Conservation (phyloP, 2,888 invertebrate genomes). For the Polyploca ridens region DNA sequence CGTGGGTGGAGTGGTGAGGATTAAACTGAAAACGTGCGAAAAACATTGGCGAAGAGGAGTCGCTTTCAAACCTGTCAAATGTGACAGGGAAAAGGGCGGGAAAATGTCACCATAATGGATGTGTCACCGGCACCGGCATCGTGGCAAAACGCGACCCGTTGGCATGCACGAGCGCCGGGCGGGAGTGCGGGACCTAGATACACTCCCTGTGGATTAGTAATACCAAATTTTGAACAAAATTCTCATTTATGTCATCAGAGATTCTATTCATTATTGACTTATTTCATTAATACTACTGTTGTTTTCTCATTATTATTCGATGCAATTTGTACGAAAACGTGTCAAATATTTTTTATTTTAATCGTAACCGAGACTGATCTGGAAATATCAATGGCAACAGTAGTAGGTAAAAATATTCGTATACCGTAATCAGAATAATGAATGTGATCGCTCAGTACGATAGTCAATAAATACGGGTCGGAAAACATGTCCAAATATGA, state of each 20-base stretch:
- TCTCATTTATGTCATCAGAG: constrained; percentile 32
- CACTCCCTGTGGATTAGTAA: constrained; percentile 70
- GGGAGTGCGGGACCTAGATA: constrained; percentile 60
- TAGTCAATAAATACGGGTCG: constrained; percentile 76
- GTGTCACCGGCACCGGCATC: constrained; percentile 81
- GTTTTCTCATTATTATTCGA: not conserved
- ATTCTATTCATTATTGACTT: no score
- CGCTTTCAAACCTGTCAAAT: constrained; percentile 82
- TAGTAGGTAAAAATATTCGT: constrained; percentile 24
- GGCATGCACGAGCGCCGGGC: constrained; percentile 55
- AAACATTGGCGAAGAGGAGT: constrained; percentile 78
- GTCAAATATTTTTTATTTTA: not conserved
- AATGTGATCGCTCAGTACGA: constrained; percentile 72
- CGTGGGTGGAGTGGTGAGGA: constrained; percentile 54
- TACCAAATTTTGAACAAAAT: constrained; percentile 61
- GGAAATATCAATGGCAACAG: not conserved
- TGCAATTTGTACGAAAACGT: not conserved
- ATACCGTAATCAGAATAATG: constrained; percentile 68
- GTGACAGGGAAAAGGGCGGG: constrained; percentile 82
- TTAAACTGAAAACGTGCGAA: constrained; percentile 42
- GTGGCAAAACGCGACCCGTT: constrained; percentile 69
- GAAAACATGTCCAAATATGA: constrained; percentile 80
- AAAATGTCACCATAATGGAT: constrained; percentile 83
- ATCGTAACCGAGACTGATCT: not conserved
- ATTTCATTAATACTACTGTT: not conserved